Evolutionary conservation across 2,797 vertebrate species (phyloP), one percentile per base, ranked within the genome.

Genomic region (Cetoscarus ocellatus): DNA sequence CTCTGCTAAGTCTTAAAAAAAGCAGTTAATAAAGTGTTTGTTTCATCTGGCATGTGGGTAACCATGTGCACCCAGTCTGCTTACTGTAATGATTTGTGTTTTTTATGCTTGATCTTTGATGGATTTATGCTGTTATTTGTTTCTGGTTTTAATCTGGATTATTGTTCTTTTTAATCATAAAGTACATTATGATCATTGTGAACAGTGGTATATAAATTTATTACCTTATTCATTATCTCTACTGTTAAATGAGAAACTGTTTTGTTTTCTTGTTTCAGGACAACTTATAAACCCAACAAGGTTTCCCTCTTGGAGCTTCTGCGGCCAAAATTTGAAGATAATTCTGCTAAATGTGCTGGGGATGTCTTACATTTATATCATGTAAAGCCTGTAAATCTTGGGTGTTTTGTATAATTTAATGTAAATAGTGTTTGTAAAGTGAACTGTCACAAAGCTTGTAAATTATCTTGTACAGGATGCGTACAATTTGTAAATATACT

Each of bases 271-370:
- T 84, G 56, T 88, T 88, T 70, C 67, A 93, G 93, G 82, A 66
- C 8, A 59, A 71, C 59, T 9, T 79, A 86, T 90, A 83, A 90
- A 36, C 61, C n/a, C 15, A 9, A 61, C 69, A 45, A 48, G 55
- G 12, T 42, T 57, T 68, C 51, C 47, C 66, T 62, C 52, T 61
- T 47, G 51, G 43, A 72, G 35, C 38, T 49, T 73, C 47, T 67
- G 38, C 64, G 70, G 49, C 35, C 50, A 66, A 58, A 86, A 91
- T 87, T 90, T 92, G 88, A 92, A 92, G 59, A 81, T 75, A 8
- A 56, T 75, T 87, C 53, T 71, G 8, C 36, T 73, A 73, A 82
- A 87, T 88, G 75, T 86, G 75, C 76, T 58, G 68, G 6, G 38
- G 66, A 35, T 59, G 8, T 67, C 14, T 38, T 38, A 15, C 51